phyloP scores from a whole-genome alignment of 2,797 vertebrate genomes.

The Calcarius lapponicus region DNA sequence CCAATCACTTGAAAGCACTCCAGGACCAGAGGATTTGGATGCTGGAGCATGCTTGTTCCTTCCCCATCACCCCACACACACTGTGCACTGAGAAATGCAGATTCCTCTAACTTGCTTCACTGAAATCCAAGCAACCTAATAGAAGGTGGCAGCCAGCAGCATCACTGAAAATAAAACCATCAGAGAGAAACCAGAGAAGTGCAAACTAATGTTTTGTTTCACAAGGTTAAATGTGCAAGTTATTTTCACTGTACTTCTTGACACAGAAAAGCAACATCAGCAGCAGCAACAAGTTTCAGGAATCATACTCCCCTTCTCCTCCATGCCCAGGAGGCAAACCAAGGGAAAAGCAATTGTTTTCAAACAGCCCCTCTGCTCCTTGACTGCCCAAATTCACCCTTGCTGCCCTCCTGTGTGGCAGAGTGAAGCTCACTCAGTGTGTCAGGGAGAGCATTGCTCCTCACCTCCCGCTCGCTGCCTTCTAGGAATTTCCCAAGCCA shows the following conservation, averaged over 20 bases:
- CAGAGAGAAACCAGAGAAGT: not conserved
- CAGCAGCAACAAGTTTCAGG: not conserved
- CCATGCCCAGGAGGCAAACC: not conserved
- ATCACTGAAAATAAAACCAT: constrained; percentile 14
- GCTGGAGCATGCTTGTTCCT: not conserved
- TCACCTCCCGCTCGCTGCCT: not conserved
- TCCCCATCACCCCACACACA: not conserved
- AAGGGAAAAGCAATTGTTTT: not conserved
- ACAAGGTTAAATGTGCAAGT: not conserved
- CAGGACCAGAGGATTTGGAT: not conserved
- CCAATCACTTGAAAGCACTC: not conserved
- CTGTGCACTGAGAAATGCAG: not conserved
- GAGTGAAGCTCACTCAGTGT: accelerated
- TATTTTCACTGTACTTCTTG: not conserved
- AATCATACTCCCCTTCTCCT: not conserved
- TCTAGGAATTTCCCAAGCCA: constrained; percentile 54
- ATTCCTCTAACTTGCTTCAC: not conserved
- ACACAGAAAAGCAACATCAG: not conserved
- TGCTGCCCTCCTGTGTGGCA: accelerated
- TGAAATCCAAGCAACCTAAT: not conserved
- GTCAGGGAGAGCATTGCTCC: not conserved
- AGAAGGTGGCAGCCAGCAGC: not conserved
- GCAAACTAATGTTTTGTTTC: not conserved
- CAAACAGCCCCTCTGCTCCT: not conserved
- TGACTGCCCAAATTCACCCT: not conserved